Conservation (phyloP, 2,113 vertebrate genomes). For the Chroicocephalus ridibundus region DNA sequence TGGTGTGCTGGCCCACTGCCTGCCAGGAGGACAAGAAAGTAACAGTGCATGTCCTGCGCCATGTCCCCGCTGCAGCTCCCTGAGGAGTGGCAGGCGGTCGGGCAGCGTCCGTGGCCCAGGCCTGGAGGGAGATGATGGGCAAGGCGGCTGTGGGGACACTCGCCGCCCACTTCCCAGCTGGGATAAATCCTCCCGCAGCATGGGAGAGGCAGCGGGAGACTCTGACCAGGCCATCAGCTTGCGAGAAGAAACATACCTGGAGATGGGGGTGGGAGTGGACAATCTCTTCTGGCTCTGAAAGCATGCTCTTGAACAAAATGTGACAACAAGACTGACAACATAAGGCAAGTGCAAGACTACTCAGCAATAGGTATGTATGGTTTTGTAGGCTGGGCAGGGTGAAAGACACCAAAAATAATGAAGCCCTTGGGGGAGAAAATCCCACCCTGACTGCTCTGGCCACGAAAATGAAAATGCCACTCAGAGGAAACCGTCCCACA, state of each 20-base stretch:
- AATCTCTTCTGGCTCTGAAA: not conserved
- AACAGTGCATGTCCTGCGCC: accelerated
- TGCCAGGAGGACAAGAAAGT: not conserved
- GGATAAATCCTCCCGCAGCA: not conserved
- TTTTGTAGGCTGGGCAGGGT: not conserved
- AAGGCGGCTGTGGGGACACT: not conserved
- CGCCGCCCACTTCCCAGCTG: not conserved
- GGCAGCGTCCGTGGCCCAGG: not conserved
- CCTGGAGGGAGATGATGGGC: not conserved
- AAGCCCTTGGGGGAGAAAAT: not conserved
- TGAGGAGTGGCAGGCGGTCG: accelerated
- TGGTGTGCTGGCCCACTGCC: too few species aligned
- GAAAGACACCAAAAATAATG: not conserved
- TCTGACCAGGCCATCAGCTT: not conserved
- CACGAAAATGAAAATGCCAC: not conserved
- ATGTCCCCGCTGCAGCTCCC: not conserved
- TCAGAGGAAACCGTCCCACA: not conserved
- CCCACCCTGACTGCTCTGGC: not conserved
- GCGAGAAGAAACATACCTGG: not conserved
- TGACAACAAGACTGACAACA: not conserved
- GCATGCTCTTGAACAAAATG: not conserved
- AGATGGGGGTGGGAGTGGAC: accelerated
- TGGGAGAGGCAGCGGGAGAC: not conserved
- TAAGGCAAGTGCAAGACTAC: not conserved
- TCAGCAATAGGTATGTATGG: not conserved